Percentiles rank a stretch among this genome's conserved stretches.
phyloP scores from a whole-genome alignment of 2,888 invertebrate genomes.

The Bellardia pandia region DNA sequence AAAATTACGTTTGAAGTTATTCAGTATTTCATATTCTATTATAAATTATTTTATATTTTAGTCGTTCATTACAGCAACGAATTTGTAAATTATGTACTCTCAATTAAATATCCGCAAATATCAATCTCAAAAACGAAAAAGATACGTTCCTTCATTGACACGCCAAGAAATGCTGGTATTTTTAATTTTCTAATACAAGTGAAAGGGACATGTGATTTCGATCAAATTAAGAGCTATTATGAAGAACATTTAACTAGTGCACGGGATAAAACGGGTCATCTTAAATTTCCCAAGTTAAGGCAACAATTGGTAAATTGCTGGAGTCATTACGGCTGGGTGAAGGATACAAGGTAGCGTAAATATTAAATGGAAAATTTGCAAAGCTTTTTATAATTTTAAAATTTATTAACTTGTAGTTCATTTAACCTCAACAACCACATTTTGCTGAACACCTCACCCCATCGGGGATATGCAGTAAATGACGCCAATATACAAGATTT shows the following conservation, averaged over 20 bases:
- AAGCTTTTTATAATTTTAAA: not conserved
- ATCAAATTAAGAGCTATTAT: conserved; percentile 85
- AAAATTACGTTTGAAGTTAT: too few species aligned
- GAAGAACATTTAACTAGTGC: conserved; percentile 85
- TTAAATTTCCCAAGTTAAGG: conserved; percentile 88
- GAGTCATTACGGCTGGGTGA: conserved; percentile 90
- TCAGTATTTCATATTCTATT: not conserved
- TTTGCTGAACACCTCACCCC: conserved; percentile 87
- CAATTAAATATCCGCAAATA: conserved; percentile 86
- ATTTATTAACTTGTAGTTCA: conserved; percentile 75
- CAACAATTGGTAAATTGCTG: conserved; percentile 89
- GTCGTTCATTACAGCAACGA: conserved; percentile 86
- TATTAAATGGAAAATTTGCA: not conserved
- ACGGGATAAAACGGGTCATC: conserved; percentile 86
- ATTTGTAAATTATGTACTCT: conserved; percentile 86
- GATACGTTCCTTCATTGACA: conserved; percentile 88
- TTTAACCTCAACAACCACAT: conserved; percentile 89
- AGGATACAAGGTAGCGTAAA: conserved; percentile 84
- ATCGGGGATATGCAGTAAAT: conserved; percentile 88
- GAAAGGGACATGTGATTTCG: conserved; percentile 86
- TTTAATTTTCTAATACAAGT: conserved; percentile 88
- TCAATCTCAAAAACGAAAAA: conserved; percentile 87
- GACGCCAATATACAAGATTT: conserved; percentile 92
- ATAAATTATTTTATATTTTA: conserved; percentile 78
- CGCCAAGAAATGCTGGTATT: conserved; percentile 90